Evolutionary conservation across 92 coral and sea anemone genomes (phyloP).

Genomic region (Zoanthus gigantus): DNA sequence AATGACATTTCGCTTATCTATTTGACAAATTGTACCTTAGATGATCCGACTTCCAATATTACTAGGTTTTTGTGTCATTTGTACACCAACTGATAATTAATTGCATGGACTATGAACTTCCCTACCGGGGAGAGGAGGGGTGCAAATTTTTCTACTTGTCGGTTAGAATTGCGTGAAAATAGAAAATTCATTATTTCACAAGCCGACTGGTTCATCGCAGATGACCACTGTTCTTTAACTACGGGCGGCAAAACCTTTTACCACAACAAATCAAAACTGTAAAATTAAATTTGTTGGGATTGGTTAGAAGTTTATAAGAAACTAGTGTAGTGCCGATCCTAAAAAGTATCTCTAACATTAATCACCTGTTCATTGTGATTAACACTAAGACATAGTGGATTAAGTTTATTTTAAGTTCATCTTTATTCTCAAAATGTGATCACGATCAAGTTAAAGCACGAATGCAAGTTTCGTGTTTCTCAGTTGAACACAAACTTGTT

Average conservation of each 20-base stretch:
- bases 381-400: no score
- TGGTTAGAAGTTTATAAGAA: neutral
- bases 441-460: no score
- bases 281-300: constrained; percentile 14
- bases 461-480: no score
- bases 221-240: neutral
- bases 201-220: neutral
- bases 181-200: neutral
- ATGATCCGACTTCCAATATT: constrained; percentile 19
- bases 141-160: neutral
- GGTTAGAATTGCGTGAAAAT: neutral
- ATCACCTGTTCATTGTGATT: neutral
- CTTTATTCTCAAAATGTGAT: no score
- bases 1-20: neutral
- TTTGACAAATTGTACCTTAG: constrained; percentile 15
- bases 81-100: constrained; percentile 36
- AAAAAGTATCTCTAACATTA: neutral
- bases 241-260: neutral
- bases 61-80: constrained; percentile 39
- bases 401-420: no score
- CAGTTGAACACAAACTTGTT: no score
- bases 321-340: neutral
- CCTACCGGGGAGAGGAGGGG: constrained; percentile 36
- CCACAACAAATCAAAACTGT: constrained; percentile 23
- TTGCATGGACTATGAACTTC: constrained; percentile 19